Conservation (phyloP, 1,140 invertebrate species). For the Danaus melanippus region DNA sequence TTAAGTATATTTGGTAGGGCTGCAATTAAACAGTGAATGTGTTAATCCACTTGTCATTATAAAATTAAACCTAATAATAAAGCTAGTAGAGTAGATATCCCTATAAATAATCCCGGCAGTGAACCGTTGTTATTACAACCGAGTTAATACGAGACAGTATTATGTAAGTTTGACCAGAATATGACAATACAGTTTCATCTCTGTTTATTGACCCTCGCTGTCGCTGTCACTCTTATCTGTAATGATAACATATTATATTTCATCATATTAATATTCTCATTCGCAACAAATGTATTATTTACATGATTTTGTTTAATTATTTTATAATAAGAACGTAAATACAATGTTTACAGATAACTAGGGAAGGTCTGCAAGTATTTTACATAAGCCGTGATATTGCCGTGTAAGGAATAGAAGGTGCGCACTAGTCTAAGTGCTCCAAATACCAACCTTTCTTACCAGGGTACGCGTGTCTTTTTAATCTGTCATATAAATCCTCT, state of each 20-base stretch:
- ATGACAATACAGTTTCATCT: slow-evolving; percentile 47
- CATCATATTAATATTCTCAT: slow-evolving; percentile 20
- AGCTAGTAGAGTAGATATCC: slow-evolving; percentile 59
- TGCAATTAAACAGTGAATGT: slow-evolving; percentile 64
- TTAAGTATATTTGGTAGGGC: slow-evolving; percentile 60
- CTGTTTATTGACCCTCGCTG: slow-evolving; percentile 86
- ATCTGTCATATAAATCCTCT: slow-evolving; percentile 95
- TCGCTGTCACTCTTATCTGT: slow-evolving; percentile 93
- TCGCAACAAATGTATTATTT: no score
- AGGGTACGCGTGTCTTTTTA: slow-evolving; percentile 95
- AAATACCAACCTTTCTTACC: slow-evolving; percentile 91
- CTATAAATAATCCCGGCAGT: slow-evolving; percentile 24
- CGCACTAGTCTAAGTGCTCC: slow-evolving; percentile 56
- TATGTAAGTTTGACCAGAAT: slow-evolving; percentile 70
- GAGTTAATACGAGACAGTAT: slow-evolving; percentile 52
- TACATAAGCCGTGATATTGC: slow-evolving; percentile 18
- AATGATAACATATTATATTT: slow-evolving; percentile 45
- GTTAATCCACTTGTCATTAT: slow-evolving; percentile 58
- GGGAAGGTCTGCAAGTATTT: no score
- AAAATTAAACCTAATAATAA: slow-evolving; percentile 54
- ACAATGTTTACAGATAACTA: no score
- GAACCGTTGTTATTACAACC: slow-evolving; percentile 25
- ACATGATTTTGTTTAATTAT: no score
- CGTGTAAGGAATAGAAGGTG: slow-evolving; percentile 39
- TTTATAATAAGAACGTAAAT: no score